These are phyloP conservation scores for Tychaedon coryphoeus DNA, from an alignment of 2,113 vertebrate genomes.

Conservation along the genomic window DNA sequence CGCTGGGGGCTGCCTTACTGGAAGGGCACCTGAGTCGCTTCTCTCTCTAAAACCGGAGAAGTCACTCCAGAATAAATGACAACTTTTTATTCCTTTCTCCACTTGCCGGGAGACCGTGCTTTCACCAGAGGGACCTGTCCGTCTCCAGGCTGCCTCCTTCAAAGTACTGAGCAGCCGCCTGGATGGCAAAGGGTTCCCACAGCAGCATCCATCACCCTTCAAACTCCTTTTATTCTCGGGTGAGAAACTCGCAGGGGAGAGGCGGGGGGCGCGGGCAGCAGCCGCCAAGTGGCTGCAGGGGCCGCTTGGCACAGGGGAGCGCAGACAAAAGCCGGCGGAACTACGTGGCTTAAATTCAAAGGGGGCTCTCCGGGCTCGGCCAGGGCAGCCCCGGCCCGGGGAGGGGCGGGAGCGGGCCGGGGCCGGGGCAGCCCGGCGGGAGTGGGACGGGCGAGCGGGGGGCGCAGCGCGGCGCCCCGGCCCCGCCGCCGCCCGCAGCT, in stretches of 20 bases:
- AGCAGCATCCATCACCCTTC: not conserved
- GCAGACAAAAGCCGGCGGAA: slow-evolving; percentile 48
- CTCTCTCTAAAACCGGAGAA: not conserved
- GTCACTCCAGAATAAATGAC: not conserved
- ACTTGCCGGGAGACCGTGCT: not conserved
- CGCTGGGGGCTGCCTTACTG: not conserved
- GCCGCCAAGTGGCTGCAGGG: not conserved
- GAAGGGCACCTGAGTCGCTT: not conserved
- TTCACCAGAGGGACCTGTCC: not conserved
- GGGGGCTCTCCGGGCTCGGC: not conserved
- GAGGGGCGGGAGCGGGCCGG: not conserved
- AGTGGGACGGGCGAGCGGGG: not conserved
- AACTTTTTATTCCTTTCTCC: not conserved
- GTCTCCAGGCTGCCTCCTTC: not conserved
- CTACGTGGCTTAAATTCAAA: slow-evolving; percentile 45
- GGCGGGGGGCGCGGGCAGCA: not conserved
- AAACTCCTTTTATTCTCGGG: not conserved
- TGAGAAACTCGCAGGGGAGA: not conserved
- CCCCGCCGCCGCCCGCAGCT: not conserved
- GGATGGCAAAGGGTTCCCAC: not conserved
- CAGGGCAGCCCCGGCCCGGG: not conserved
- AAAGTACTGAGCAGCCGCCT: not conserved
- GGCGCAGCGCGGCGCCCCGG: not conserved
- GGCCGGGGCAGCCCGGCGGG: not conserved
- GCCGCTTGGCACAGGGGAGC: not conserved